Conservation (phyloP, 2,113 vertebrate genomes). For the Anhinga anhinga region DNA sequence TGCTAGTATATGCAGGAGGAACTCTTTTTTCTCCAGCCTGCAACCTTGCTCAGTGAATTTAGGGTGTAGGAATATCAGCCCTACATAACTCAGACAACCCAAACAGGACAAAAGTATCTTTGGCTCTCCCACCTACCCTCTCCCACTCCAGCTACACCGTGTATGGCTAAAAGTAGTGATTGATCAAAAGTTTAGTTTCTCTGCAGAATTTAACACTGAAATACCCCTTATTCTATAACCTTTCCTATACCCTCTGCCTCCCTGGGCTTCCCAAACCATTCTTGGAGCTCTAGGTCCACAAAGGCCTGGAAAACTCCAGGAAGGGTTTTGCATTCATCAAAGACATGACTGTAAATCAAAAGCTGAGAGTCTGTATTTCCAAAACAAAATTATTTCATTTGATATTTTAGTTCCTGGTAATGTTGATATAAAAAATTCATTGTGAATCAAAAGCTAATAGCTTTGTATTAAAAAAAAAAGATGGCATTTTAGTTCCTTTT, state of each 20-base stretch:
- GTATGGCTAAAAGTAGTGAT: background rate
- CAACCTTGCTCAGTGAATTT: background rate
- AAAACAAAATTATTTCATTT: background rate
- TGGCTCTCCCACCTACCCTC: background rate
- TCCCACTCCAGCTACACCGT: background rate
- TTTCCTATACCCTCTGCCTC: background rate
- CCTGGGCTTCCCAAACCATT: background rate
- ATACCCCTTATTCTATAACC: background rate
- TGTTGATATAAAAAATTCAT: background rate
- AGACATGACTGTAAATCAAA: background rate
- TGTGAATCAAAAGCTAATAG: background rate
- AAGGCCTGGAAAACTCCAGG: background rate
- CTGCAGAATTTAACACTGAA: background rate
- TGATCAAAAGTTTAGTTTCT: background rate
- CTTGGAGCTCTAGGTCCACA: background rate
- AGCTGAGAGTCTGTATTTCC: background rate
- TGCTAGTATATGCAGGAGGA: background rate
- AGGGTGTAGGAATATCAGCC: background rate
- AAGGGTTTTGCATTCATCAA: background rate
- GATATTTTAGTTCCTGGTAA: background rate
- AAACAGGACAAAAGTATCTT: background rate
- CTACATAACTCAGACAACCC: background rate
- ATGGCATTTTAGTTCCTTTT: background rate
- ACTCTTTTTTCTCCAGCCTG: background rate
- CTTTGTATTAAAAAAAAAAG: background rate